phyloP scores from a whole-genome alignment of 1,140 invertebrate genomes.

The Drosophila ogumai region DNA sequence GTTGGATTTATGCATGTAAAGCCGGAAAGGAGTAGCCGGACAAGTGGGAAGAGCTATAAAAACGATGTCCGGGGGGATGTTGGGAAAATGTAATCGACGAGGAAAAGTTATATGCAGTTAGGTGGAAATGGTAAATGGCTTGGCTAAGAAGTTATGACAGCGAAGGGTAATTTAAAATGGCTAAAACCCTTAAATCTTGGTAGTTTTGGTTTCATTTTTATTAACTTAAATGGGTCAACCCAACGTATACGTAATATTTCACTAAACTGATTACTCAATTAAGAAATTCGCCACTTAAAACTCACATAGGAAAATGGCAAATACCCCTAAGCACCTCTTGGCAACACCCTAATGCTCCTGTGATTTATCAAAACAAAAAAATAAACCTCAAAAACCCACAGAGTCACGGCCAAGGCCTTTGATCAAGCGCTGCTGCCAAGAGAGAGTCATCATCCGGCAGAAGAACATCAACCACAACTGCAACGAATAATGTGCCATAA shows the following conservation, averaged over 20 bases:
- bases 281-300: neutral
- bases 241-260: slow-evolving; percentile 47
- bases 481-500: slow-evolving; percentile 65
- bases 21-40: slow-evolving; percentile 16
- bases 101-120: neutral
- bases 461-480: slow-evolving; percentile 41
- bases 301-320: slow-evolving; percentile 1
- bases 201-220: neutral
- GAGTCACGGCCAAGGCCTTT: slow-evolving; percentile 67
- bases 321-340: neutral
- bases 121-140: neutral
- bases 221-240: neutral
- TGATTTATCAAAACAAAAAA: slow-evolving; percentile 45
- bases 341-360: neutral
- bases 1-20: slow-evolving; percentile 38
- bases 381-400: slow-evolving; percentile 53
- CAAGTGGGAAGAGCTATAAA: slow-evolving; percentile 17
- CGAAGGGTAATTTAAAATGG: neutral
- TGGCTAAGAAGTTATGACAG: neutral
- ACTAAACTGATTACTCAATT: neutral
- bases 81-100: slow-evolving; percentile 1
- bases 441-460: slow-evolving; percentile 64
- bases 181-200: neutral
- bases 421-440: slow-evolving; percentile 58
- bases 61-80: neutral